Base-by-base conservation (phyloP, 2,888 invertebrate species). In the Uropetala carovei region DNA sequence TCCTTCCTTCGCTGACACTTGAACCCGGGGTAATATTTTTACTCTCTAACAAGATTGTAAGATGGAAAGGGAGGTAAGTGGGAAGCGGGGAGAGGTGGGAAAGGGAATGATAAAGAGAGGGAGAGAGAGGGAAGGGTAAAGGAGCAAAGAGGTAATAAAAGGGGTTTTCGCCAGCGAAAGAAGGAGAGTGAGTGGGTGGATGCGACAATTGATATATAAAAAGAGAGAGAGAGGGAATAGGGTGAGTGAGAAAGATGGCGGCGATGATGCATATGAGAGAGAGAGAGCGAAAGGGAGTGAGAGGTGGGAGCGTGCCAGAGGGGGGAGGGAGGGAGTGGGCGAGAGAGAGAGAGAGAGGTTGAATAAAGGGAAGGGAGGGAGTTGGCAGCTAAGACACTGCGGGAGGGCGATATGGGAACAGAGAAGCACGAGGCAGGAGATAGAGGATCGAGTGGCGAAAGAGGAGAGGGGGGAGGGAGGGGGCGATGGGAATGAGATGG, bases 301-400 rank as follows among this genome's bases (percentile, higher is more conserved):
- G 43, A 1, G 43, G 18, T 68, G 68, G 68, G n/a, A n/a, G 68
- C 68, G 43, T 43, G 68, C 68, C 43, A 68, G 68, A 68, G 68
- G 22, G 68, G 64, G 64, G 14, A 64, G 14, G 60, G 60, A 16
- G 16, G n/a, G n/a, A n/a, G n/a, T n/a, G n/a, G n/a, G n/a, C 18
- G 68, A 1, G 22, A 68, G n/a, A 68, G 22, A 18, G 22, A n/a
- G 8, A 3, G 68, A 68, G 68, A 18, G n/a, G 18, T 43, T 43
- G 43, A 5, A 43, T 43, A 43, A 5, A 43, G 43, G 43, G 43
- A 43, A 43, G 43, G 43, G 43, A 43, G 43, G 43, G 43, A 43
- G 43, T 68, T 68, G 68, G 68, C 68, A n/a, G 68, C 68, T 68
- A 68, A 68, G 68, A 68, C n/a, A 68, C n/a, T 68, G 68, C 68